phyloP scores from a whole-genome alignment of 2,888 invertebrate species.

The Aromia moschata region DNA sequence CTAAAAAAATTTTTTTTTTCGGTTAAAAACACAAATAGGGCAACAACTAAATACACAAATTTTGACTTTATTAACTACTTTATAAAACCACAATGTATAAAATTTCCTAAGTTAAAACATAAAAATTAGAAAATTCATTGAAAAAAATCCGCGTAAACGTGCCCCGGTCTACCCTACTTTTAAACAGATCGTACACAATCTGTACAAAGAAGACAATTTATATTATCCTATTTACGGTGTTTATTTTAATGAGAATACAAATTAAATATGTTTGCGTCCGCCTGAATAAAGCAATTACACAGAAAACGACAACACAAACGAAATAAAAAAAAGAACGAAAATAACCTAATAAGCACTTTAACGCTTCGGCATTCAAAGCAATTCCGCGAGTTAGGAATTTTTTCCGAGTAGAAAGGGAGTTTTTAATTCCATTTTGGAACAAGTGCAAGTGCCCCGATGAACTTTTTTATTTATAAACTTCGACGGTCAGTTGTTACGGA shows the following conservation, averaged over 20 bases:
- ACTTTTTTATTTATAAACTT: constrained; percentile 31
- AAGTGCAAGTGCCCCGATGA: constrained; percentile 28
- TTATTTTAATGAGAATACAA: background rate
- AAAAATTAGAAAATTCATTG: too few species aligned
- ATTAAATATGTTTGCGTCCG: background rate
- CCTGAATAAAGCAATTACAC: constrained; percentile 8
- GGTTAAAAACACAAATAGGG: too few species aligned
- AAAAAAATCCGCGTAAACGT: too few species aligned
- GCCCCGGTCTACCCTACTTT: too few species aligned
- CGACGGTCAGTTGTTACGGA: constrained; percentile 25
- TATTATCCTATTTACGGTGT: too few species aligned
- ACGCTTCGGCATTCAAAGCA: constrained; percentile 9
- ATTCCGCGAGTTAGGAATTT: constrained; percentile 9
- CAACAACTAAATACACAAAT: too few species aligned
- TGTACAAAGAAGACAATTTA: too few species aligned
- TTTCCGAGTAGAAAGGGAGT: constrained; percentile 8
- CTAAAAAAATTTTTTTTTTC: too few species aligned
- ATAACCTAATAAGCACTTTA: constrained; percentile 20
- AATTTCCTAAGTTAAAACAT: too few species aligned
- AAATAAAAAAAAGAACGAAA: constrained; percentile 13
- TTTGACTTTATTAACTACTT: too few species aligned
- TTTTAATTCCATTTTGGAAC: constrained; percentile 24
- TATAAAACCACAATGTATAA: too few species aligned
- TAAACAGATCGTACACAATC: too few species aligned
- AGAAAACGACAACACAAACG: constrained; percentile 10